phyloP scores from a whole-genome alignment of 2,113 vertebrate species.

The Cettia cetti region DNA sequence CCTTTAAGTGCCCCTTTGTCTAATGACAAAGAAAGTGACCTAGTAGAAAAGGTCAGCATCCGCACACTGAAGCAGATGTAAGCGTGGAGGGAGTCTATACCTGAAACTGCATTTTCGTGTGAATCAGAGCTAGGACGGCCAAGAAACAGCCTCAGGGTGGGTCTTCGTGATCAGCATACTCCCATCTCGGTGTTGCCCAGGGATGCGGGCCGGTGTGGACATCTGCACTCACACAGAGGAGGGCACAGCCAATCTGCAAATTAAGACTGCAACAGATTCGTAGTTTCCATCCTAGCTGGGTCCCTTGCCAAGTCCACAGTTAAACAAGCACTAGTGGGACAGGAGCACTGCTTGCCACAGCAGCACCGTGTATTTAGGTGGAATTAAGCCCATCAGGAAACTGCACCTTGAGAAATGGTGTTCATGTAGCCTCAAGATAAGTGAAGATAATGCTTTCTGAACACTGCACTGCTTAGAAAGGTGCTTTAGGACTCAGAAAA shows the following conservation, averaged over 20 bases:
- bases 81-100: accelerated
- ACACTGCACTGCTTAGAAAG: background rate
- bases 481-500: background rate
- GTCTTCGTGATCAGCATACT: background rate
- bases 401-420: background rate
- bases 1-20: background rate
- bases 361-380: background rate
- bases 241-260: background rate
- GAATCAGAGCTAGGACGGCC: background rate
- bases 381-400: background rate
- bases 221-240: background rate
- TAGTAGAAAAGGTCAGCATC: background rate
- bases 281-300: background rate
- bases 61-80: accelerated
- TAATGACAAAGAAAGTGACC: background rate
- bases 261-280: background rate
- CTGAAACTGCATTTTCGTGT: background rate
- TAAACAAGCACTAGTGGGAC: background rate
- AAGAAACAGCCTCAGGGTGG: background rate
- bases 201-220: background rate
- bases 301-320: background rate
- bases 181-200: accelerated
- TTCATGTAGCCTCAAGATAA: background rate
- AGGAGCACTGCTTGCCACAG: background rate
- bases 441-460: background rate